Evolutionary conservation across 2,888 invertebrate species (phyloP), one percentile per base, ranked within the genome.

Genomic region (Mesopsocus fuscifrons): DNA sequence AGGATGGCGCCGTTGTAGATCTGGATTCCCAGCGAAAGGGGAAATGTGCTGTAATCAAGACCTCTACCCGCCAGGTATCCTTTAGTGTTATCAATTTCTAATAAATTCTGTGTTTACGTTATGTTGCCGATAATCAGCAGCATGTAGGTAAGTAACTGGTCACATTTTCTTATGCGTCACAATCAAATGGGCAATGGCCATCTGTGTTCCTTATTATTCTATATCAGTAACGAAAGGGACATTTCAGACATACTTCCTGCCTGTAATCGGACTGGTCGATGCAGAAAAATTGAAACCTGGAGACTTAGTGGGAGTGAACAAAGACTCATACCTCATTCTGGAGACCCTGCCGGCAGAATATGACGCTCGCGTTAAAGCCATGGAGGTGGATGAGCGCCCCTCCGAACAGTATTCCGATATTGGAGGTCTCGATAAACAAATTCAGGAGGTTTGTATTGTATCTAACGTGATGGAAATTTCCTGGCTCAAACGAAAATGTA

Each of bases 391-490:
- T 61, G 98, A 99, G 64, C 71, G 98, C 49, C 98, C 98, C 1
- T 95, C 95, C 6, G 98, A 99, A 61, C 95, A 98, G 61, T 98
- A 99, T 64, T 92, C 94, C 5, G 98, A 99, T 65, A 97, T 98
- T 62, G 98, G 98, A 58, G 98, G 98, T 11, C 66, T 98, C 49
- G 98, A 99, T 58, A 98, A 98, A 64, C 98, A 99, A 65, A 98
- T 98, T 59, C 91, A 72, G 54, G 74, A 75, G 59, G 59, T 59
- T 50, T 41, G 44, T 43, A n/a, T n/a, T n/a, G n/a, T n/a, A n/a
- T n/a, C n/a, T n/a, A n/a, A n/a, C n/a, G n/a, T n/a, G n/a, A n/a
- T n/a, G n/a, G n/a, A n/a, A n/a, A 22, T 34, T 11, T 42, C 33
- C n/a, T n/a, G n/a, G n/a, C n/a, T n/a, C n/a, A n/a, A n/a, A n/a